These are phyloP conservation scores for Sebastes minor DNA, from an alignment of 2,797 vertebrate genomes.

Conservation along the genomic window DNA sequence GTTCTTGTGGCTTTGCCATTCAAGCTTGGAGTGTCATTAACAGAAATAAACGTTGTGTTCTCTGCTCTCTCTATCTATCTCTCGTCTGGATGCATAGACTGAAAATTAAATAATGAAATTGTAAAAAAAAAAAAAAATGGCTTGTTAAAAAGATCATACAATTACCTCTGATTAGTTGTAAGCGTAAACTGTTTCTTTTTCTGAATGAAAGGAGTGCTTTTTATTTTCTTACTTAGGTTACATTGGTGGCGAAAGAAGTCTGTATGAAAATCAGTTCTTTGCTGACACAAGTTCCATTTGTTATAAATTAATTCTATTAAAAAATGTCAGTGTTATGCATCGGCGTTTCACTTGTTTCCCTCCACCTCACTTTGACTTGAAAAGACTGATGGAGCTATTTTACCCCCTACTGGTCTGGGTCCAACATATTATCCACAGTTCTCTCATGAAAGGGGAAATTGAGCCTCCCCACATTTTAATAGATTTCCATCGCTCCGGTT, in stretches of 20 bases:
- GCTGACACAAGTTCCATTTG: conserved; percentile 99
- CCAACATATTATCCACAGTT: conserved; percentile 73
- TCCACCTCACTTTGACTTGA: conserved; percentile 64
- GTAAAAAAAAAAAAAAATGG: conserved; percentile 87
- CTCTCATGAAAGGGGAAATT: conserved; percentile 68
- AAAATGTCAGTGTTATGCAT: conserved; percentile 99
- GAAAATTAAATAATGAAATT: conserved; percentile 93
- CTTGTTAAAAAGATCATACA: conserved; percentile 98
- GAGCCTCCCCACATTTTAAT: conserved; percentile 69
- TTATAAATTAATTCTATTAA: conserved; percentile 99
- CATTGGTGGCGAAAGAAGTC: conserved; percentile 99
- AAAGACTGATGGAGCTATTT: conserved; percentile 77
- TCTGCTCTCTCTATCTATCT: conserved; percentile 95
- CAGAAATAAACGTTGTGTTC: conserved; percentile 98
- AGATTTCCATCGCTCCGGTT: conserved; percentile 71
- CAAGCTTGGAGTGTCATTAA: conserved; percentile 98
- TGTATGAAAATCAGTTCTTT: conserved; percentile 99
- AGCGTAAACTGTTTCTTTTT: conserved; percentile 95
- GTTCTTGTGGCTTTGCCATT: conserved; percentile 94
- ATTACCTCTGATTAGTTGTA: conserved; percentile 99
- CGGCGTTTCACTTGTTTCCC: conserved; percentile 82
- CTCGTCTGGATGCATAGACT: conserved; percentile 99
- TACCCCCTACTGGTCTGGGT: conserved; percentile 72
- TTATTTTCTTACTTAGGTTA: conserved; percentile 99
- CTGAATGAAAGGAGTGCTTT: conserved; percentile 99